A percentile compares a stretch with the other conserved stretches of the same genome.
phyloP scores from a whole-genome alignment of 1,140 invertebrate species.

The Lordiphosa mommai region DNA sequence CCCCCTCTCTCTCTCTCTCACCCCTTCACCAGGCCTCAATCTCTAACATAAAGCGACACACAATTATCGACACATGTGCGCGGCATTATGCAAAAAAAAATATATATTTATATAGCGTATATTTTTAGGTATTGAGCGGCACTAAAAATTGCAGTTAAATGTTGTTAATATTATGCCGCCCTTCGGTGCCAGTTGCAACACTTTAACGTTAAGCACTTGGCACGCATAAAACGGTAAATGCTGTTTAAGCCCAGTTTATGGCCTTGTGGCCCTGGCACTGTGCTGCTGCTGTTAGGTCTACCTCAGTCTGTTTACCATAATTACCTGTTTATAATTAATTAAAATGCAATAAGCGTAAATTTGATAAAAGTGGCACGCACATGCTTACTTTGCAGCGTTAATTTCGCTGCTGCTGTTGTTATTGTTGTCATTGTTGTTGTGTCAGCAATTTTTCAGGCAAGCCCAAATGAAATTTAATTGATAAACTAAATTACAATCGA shows the following conservation, averaged over 20 bases:
- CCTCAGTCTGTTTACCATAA: constrained; percentile 68
- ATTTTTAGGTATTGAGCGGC: no score
- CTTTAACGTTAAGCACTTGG: constrained; percentile 43
- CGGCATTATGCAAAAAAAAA: no score
- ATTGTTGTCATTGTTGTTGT: neutral
- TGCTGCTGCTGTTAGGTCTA: constrained; percentile 5
- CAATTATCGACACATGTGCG: no score
- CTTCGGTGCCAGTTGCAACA: neutral
- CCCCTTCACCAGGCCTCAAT: no score
- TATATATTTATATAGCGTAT: no score
- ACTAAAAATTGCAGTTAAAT: no score
- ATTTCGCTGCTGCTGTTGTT: constrained; percentile 7
- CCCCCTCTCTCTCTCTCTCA: no score
- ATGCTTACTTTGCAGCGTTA: constrained; percentile 49
- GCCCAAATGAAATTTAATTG: constrained; percentile 59
- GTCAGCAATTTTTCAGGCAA: constrained; percentile 20
- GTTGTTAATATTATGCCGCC: no score
- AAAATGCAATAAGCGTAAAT: constrained; percentile 78
- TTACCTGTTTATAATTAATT: constrained; percentile 79
- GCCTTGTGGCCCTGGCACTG: neutral
- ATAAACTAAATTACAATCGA: constrained; percentile 69
- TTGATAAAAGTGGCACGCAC: constrained; percentile 69
- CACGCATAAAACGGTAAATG: constrained; percentile 37
- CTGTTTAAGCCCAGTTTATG: constrained; percentile 32
- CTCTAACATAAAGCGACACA: no score